Percentiles rank a stretch among this genome's conserved stretches.
Evolutionary conservation across 2,888 invertebrate species (phyloP).

Genomic region (Eupeodes luniger): DNA sequence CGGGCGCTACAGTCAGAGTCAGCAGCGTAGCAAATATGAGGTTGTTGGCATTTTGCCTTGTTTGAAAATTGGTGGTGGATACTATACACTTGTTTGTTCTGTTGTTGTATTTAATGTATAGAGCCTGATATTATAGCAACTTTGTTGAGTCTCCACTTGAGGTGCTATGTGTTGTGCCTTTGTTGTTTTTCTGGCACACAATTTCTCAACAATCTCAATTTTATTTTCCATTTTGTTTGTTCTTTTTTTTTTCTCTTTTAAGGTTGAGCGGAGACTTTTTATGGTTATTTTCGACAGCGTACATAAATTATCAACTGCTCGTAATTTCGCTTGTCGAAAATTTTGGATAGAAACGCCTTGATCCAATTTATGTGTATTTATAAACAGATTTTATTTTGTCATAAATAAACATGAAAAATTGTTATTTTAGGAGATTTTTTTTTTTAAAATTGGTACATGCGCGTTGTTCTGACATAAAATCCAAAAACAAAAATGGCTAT

Average conservation of each 20-base stretch:
- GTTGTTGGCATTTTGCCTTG: slow-evolving; percentile 75
- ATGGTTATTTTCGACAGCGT: slow-evolving; percentile 68
- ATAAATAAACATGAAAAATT: slow-evolving; percentile 40
- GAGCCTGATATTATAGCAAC: slow-evolving; percentile 56
- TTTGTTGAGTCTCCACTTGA: slow-evolving; percentile 73
- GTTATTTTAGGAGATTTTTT: slow-evolving; percentile 21
- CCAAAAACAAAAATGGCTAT: slow-evolving; percentile 5
- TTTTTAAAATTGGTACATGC: slow-evolving; percentile 54
- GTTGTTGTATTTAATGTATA: slow-evolving; percentile 37
- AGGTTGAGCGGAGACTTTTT: slow-evolving; percentile 74
- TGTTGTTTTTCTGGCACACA: slow-evolving; percentile 47
- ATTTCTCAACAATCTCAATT: slow-evolving; percentile 49
- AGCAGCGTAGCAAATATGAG: slow-evolving; percentile 37
- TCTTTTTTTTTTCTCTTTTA: slow-evolving; percentile 18
- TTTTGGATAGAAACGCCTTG: slow-evolving; percentile 27
- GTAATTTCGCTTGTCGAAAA: slow-evolving; percentile 53
- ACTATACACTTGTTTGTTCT: slow-evolving; percentile 56
- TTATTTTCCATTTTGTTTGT: background rate
- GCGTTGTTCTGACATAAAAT: slow-evolving; percentile 38
- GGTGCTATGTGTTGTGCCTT: slow-evolving; percentile 16
- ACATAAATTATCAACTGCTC: slow-evolving; percentile 58
- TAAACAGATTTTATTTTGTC: slow-evolving; percentile 35
- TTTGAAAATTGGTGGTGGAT: slow-evolving; percentile 73
- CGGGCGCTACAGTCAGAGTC: background rate
- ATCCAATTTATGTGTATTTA: slow-evolving; percentile 40